Percentiles rank a stretch among this genome's conserved stretches.
Conservation (phyloP, 2,888 invertebrate species). For the Drosophila rellima region DNA sequence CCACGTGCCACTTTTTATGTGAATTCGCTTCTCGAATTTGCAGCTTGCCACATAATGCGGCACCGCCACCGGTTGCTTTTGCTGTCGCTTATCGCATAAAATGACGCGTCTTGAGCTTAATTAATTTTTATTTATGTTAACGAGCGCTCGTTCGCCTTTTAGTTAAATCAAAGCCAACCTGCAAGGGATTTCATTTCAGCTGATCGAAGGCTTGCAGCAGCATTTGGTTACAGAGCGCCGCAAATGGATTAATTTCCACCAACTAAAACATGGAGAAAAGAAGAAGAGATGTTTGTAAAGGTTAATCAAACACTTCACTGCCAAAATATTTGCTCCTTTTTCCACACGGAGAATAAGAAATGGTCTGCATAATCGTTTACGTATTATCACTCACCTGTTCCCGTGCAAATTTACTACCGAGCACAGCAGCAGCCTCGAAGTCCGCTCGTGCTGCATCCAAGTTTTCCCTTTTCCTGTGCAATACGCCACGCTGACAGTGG, state of each 20-base stretch:
- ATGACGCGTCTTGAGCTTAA: constrained; percentile 69
- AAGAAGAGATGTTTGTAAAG: not conserved
- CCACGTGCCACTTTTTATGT: constrained; percentile 71
- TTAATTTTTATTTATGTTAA: constrained; percentile 77
- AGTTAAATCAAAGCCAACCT: constrained; percentile 59
- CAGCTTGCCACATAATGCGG: constrained; percentile 70
- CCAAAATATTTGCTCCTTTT: no score
- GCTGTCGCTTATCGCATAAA: constrained; percentile 60
- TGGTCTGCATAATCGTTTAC: no score
- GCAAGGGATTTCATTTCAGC: constrained; percentile 76
- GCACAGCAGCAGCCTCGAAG: constrained; percentile 91
- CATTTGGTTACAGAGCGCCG: constrained; percentile 98
- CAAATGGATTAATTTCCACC: constrained; percentile 96
- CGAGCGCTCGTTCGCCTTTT: constrained; percentile 48
- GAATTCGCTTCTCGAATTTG: constrained; percentile 46
- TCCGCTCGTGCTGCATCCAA: constrained; percentile 90
- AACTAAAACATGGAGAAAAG: constrained; percentile 88
- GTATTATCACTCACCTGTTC: constrained; percentile 88
- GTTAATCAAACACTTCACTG: not conserved
- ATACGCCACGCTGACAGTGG: constrained; percentile 93
- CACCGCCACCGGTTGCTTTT: constrained; percentile 28
- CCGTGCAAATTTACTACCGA: constrained; percentile 95
- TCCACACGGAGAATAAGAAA: no score
- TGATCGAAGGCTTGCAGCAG: constrained; percentile 91
- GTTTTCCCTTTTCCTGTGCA: constrained; percentile 90